phyloP scores from a whole-genome alignment of 2,113 vertebrate species.

The Ammodytes dubius region DNA sequence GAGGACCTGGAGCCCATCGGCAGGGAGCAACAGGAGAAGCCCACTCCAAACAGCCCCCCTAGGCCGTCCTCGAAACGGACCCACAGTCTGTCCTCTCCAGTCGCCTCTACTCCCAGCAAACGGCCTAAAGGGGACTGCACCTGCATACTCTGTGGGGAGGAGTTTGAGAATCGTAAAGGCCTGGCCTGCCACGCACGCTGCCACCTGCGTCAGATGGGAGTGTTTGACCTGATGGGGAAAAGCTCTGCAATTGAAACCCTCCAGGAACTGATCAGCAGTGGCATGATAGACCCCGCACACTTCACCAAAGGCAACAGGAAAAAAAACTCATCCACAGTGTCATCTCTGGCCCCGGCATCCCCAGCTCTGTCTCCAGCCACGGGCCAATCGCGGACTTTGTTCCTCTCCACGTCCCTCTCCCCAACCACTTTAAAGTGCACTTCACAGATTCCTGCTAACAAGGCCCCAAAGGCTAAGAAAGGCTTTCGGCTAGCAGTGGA shows the following conservation, averaged over 20 bases:
- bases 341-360: conserved; percentile 15
- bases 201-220: conserved; percentile 86
- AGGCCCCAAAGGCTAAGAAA: conserved; percentile 83
- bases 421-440: conserved; percentile 26
- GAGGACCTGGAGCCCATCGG: conserved; percentile 84
- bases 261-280: conserved; percentile 80
- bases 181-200: conserved; percentile 85
- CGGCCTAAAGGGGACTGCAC: conserved; percentile 70
- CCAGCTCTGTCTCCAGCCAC: conserved; percentile 28
- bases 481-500: conserved; percentile 79
- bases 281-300: conserved; percentile 34
- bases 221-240: conserved; percentile 84
- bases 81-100: conserved; percentile 40
- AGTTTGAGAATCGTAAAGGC: conserved; percentile 86
- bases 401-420: conserved; percentile 29
- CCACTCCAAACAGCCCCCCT: conserved; percentile 51
- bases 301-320: background rate
- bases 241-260: conserved; percentile 83
- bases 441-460: conserved; percentile 44
- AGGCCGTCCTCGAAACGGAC: conserved; percentile 74
- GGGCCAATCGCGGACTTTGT: background rate
- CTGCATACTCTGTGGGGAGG: conserved; percentile 83
- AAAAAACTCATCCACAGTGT: conserved; percentile 14
- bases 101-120: conserved; percentile 72
- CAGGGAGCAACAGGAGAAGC: conserved; percentile 6